These are phyloP conservation scores for Crepidodera aurea DNA, from an alignment of 2,888 invertebrate genomes.

Conservation along the genomic window DNA sequence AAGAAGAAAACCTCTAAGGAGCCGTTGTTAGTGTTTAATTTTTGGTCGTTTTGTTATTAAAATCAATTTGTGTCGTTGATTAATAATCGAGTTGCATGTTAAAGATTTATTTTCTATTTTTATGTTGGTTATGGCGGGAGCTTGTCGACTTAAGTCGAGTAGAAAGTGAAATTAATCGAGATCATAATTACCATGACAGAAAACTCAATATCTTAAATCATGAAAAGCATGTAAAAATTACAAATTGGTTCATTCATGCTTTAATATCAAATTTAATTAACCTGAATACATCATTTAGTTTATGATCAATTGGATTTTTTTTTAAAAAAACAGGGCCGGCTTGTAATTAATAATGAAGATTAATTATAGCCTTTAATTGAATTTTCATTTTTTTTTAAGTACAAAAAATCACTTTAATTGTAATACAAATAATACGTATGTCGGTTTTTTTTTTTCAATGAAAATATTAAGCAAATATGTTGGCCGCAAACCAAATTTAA, in stretches of 20 bases:
- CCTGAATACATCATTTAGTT: conserved; percentile 17
- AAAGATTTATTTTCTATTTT: conserved; percentile 8
- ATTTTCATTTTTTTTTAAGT: too few relatives aligned
- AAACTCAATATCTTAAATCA: conserved; percentile 12
- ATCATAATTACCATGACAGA: conserved; percentile 10
- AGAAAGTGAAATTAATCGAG: conserved; percentile 20
- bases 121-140: background rate
- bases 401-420: too few relatives aligned
- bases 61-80: conserved; percentile 14
- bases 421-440: too few relatives aligned
- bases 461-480: too few relatives aligned
- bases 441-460: too few relatives aligned
- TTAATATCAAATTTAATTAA: conserved; percentile 14
- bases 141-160: conserved; percentile 16
- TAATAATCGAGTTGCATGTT: conserved; percentile 4
- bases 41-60: background rate
- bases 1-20: background rate
- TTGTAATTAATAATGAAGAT: too few relatives aligned
- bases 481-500: too few relatives aligned
- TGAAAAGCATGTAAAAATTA: conserved; percentile 10
- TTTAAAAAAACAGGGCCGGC: too few relatives aligned
- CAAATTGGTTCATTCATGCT: conserved; percentile 10
- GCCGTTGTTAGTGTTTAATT: background rate
- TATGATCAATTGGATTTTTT: background rate
- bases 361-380: too few relatives aligned